phyloP scores from a whole-genome alignment of 1,140 invertebrate genomes.

The Lucilia sericata region DNA sequence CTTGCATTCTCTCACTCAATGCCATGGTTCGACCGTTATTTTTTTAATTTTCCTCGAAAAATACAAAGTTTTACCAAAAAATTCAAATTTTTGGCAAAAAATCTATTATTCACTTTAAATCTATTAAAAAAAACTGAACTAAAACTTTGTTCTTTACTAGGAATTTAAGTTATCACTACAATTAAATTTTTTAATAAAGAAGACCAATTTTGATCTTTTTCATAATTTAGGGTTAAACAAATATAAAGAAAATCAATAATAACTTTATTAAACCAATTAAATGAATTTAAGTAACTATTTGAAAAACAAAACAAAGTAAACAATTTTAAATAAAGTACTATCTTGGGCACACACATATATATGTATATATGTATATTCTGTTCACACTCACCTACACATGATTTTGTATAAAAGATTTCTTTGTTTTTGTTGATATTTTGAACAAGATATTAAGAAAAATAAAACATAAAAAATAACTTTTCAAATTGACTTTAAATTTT shows the following conservation, averaged over 20 bases:
- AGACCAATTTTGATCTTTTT: too few species aligned
- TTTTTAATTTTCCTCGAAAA: too few species aligned
- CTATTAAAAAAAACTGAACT: too few species aligned
- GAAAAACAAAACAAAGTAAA: background rate
- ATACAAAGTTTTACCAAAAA: too few species aligned
- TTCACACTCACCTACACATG: background rate
- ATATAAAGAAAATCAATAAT: background rate
- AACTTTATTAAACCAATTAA: constrained; percentile 17
- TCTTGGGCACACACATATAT: background rate
- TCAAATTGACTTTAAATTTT: background rate
- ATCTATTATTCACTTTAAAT: too few species aligned
- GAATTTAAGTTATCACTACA: too few species aligned
- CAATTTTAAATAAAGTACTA: background rate
- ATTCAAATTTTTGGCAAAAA: too few species aligned
- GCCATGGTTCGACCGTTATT: too few species aligned
- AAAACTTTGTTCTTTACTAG: too few species aligned
- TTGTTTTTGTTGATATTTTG: background rate
- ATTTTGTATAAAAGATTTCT: background rate
- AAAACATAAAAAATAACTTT: background rate
- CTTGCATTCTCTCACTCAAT: too few species aligned
- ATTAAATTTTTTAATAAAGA: too few species aligned
- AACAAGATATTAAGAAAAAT: background rate
- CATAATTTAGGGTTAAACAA: background rate
- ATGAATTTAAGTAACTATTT: background rate
- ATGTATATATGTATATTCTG: too few species aligned